phyloP scores from a whole-genome alignment of 2,113 vertebrate genomes.

The Nicator chloris region DNA sequence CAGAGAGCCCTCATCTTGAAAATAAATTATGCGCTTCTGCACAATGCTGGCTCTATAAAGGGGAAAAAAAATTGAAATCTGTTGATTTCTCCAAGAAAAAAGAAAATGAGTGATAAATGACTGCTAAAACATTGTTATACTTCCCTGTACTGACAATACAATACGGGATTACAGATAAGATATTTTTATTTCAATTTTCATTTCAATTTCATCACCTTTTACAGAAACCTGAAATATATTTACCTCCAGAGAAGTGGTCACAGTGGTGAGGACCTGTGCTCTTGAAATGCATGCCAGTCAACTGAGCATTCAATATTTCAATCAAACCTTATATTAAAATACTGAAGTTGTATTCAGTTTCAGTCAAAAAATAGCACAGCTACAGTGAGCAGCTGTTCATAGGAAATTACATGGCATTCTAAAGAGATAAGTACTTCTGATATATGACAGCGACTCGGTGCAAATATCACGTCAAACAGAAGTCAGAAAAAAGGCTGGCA shows the following conservation, averaged over 20 bases:
- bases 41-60: constrained; percentile 90
- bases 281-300: constrained; percentile 21
- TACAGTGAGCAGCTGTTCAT: constrained; percentile 56
- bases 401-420: constrained; percentile 52
- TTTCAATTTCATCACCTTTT: constrained; percentile 6
- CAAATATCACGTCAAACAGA: neutral
- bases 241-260: neutral
- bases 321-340: neutral
- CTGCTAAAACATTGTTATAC: neutral
- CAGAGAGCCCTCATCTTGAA: constrained; percentile 95
- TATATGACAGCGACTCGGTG: constrained; percentile 21
- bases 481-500: neutral
- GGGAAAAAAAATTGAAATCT: neutral
- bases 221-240: neutral
- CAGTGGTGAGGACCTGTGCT: neutral
- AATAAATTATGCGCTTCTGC: constrained; percentile 96
- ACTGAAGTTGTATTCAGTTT: constrained; percentile 40
- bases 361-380: constrained; percentile 55
- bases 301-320: constrained; percentile 3
- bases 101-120: neutral
- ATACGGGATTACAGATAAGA: neutral
- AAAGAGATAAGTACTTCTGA: constrained; percentile 52
- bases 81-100: neutral
- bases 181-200: neutral
- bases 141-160: neutral